Percentiles rank a stretch among this genome's conserved stretches.
Conservation (phyloP, 1,140 invertebrate species). For the Sinella curviseta region DNA sequence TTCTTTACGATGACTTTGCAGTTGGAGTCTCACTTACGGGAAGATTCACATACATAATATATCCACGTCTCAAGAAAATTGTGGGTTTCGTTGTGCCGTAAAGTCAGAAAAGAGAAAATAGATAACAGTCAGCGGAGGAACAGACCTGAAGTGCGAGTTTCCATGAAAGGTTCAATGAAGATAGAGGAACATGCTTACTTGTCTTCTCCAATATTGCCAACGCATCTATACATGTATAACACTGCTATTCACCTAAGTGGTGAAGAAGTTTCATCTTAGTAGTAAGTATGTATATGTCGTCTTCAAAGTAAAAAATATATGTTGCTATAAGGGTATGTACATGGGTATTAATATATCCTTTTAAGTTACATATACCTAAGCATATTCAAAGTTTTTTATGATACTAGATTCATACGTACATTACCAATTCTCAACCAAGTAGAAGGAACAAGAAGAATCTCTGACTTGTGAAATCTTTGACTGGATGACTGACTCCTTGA, state of each 20-base stretch:
- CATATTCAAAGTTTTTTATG: not conserved
- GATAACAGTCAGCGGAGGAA: not conserved
- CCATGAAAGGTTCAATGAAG: too few relatives aligned
- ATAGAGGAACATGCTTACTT: too few relatives aligned
- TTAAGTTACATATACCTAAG: too few relatives aligned
- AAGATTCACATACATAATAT: not conserved
- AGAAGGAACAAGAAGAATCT: not conserved
- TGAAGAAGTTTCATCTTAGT: too few relatives aligned
- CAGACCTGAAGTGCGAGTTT: not conserved
- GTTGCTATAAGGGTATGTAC: too few relatives aligned
- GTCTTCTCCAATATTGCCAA: too few relatives aligned
- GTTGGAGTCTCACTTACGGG: too few relatives aligned
- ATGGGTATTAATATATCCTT: too few relatives aligned
- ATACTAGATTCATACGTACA: not conserved
- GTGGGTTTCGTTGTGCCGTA: not conserved
- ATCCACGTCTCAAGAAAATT: not conserved
- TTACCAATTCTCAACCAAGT: not conserved
- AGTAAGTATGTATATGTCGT: too few relatives aligned
- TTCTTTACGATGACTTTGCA: not conserved
- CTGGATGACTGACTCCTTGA: constrained; percentile 15
- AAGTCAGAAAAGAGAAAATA: not conserved
- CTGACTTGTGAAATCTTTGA: constrained; percentile 21
- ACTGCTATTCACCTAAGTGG: too few relatives aligned
- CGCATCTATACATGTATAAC: too few relatives aligned
- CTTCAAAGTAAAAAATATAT: too few relatives aligned